Evolutionary conservation across 2,888 invertebrate genomes (phyloP).

Genomic region (Clepsis dumicolana): DNA sequence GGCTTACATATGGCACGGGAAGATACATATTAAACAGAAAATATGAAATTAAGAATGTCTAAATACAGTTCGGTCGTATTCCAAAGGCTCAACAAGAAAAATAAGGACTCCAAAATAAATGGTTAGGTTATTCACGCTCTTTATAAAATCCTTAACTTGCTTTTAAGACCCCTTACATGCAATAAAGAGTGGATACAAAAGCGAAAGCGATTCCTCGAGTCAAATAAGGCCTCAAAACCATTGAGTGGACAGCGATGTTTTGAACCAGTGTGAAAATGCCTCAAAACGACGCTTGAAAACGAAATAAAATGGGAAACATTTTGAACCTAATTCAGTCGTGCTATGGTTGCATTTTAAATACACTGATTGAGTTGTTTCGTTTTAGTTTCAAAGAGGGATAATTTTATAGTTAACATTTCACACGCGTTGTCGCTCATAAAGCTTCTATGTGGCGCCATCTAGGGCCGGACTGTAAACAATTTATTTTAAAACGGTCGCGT

Average conservation of each 20-base stretch:
- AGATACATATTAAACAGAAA: too few species aligned
- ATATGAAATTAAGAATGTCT: too few species aligned
- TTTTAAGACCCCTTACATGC: neutral
- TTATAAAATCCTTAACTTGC: neutral
- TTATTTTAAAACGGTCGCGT: constrained; percentile 24
- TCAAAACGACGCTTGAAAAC: constrained; percentile 13
- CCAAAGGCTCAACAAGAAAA: too few species aligned
- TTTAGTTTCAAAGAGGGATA: neutral
- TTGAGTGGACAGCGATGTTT: constrained; percentile 10
- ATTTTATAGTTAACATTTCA: constrained; percentile 23
- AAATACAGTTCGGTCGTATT: too few species aligned
- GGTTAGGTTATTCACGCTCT: neutral
- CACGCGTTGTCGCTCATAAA: constrained; percentile 47
- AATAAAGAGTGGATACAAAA: constrained; percentile 26
- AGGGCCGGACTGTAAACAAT: constrained; percentile 42
- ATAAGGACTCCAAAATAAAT: too few species aligned
- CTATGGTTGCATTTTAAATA: constrained; percentile 18
- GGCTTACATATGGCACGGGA: too few species aligned
- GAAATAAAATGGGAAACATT: neutral
- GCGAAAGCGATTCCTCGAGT: constrained; percentile 32
- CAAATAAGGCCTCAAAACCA: constrained; percentile 34
- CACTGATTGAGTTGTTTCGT: neutral
- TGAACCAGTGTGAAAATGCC: constrained; percentile 36
- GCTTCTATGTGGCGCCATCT: constrained; percentile 50
- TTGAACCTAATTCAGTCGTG: neutral